Evolutionary conservation across 2,888 invertebrate genomes (phyloP).

Genomic region (Drosophila fulvimacula): DNA sequence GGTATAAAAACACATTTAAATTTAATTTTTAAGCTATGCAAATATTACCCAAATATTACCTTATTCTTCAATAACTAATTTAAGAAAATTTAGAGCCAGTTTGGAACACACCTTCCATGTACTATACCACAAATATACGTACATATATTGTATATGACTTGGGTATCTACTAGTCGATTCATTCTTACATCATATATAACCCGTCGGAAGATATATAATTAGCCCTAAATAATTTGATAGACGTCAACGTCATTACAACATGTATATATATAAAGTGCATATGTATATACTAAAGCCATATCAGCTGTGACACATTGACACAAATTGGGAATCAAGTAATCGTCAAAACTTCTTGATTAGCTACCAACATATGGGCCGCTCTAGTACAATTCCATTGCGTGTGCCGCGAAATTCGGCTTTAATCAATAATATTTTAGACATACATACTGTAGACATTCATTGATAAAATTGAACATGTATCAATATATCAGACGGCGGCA

Average conservation of each 20-base stretch:
- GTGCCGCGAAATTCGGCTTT: slow-evolving; percentile 21
- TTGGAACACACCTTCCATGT: too few relatives aligned
- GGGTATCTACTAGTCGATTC: not conserved
- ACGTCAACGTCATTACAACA: not conserved
- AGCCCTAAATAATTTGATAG: not conserved
- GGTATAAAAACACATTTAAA: too few relatives aligned
- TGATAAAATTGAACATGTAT: slow-evolving; percentile 10
- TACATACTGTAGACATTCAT: not conserved
- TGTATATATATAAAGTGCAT: not conserved
- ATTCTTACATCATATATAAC: not conserved
- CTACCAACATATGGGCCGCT: slow-evolving; percentile 20
- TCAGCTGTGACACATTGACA: slow-evolving; percentile 37
- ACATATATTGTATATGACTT: not conserved
- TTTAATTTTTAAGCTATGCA: too few relatives aligned
- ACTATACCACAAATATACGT: too few relatives aligned
- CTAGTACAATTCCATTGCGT: not conserved
- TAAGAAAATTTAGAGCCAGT: too few relatives aligned
- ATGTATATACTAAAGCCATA: not conserved
- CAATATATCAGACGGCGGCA: not conserved
- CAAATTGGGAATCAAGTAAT: slow-evolving; percentile 28
- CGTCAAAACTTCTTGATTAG: slow-evolving; percentile 30
- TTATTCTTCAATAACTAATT: too few relatives aligned
- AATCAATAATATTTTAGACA: slow-evolving; percentile 42
- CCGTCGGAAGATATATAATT: slow-evolving; percentile 18
- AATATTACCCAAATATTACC: too few relatives aligned